Conservation (phyloP, 1,140 invertebrate genomes). For the Notospermus geniculatus region DNA sequence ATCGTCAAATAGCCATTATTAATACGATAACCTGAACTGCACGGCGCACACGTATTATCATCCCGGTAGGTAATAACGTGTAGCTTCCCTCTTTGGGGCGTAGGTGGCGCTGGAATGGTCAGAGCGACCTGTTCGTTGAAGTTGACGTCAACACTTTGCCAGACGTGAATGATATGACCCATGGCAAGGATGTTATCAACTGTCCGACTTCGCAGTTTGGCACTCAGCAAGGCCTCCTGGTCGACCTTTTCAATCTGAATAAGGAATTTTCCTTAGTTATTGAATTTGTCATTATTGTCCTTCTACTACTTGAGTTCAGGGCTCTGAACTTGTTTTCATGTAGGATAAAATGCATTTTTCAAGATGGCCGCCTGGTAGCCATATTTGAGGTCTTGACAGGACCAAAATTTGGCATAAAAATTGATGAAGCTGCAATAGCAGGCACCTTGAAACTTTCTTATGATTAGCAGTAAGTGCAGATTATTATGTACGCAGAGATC, state of each 20-base stretch:
- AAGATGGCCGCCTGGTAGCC: no score
- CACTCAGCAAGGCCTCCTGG: slow-evolving; percentile 20
- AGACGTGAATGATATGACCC: slow-evolving; percentile 40
- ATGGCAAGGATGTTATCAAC: slow-evolving; percentile 40
- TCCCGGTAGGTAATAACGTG: slow-evolving; percentile 38
- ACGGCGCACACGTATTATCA: slow-evolving; percentile 47
- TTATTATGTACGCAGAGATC: no score
- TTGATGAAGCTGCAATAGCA: no score
- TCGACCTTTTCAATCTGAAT: slow-evolving; percentile 34
- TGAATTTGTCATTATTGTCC: no score
- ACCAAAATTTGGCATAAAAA: no score
- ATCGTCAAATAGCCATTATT: slow-evolving; percentile 36
- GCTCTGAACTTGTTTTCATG: no score
- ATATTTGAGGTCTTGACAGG: no score
- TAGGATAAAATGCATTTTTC: no score
- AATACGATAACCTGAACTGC: slow-evolving; percentile 32
- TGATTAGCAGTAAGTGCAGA: no score
- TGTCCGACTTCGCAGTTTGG: slow-evolving; percentile 27
- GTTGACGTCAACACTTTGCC: slow-evolving; percentile 23
- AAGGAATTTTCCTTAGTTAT: no score
- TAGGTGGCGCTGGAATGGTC: slow-evolving; percentile 36
- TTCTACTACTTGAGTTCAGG: no score
- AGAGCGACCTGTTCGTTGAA: slow-evolving; percentile 40
- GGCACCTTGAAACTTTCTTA: no score
- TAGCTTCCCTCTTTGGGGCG: slow-evolving; percentile 32